Conservation (phyloP, 2,797 vertebrate species). For the Chelmon rostratus region DNA sequence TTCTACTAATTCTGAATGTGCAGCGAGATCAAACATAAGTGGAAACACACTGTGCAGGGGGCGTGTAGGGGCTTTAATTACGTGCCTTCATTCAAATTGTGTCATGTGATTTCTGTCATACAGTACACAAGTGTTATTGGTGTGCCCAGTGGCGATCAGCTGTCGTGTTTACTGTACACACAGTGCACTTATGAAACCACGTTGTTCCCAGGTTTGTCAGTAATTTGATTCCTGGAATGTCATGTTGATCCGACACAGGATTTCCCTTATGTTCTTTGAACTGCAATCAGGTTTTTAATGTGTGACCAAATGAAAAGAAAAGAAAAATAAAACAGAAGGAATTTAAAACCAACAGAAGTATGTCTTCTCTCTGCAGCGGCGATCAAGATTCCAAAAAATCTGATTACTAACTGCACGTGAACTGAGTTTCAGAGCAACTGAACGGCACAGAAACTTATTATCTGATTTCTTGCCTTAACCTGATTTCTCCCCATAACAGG, state of each 20-base stretch:
- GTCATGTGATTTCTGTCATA: background rate
- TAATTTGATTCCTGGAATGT: slow-evolving; percentile 19
- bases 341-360: background rate
- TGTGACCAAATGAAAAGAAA: background rate
- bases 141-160: background rate
- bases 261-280: background rate
- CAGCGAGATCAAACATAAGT: background rate
- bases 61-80: background rate
- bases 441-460: background rate
- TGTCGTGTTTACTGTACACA: slow-evolving; percentile 20
- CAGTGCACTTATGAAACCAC: background rate
- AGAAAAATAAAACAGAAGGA: too few species aligned
- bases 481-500: slow-evolving; percentile 7
- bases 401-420: background rate
- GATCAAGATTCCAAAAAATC: background rate
- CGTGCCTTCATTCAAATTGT: background rate
- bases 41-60: background rate
- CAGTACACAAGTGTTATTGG: background rate
- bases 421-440: background rate
- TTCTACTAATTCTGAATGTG: background rate
- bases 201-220: background rate
- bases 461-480: slow-evolving; percentile 8
- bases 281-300: background rate
- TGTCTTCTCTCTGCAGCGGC: background rate
- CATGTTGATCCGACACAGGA: slow-evolving; percentile 4